Evolutionary conservation across 2,113 vertebrate species (phyloP).

Genomic region (Panthera uncia): DNA sequence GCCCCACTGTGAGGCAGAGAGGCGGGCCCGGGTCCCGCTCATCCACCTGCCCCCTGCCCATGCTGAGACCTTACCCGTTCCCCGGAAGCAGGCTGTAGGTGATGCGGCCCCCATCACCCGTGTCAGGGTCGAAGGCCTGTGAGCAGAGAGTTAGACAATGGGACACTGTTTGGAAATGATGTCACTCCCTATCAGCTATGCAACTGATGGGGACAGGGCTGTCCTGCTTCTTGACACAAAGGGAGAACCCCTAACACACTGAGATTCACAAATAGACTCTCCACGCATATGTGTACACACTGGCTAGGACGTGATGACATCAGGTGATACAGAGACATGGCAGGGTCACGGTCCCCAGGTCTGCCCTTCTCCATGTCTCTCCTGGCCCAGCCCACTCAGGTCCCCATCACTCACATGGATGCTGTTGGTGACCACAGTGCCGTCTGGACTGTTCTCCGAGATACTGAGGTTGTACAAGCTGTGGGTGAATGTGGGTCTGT

Average conservation of each 20-base stretch:
- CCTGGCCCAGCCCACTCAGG: background rate
- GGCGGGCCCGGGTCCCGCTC: background rate
- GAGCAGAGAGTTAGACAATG: background rate
- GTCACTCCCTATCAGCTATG: accelerated
- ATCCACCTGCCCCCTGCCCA: accelerated
- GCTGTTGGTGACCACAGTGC: slow-evolving; percentile 68
- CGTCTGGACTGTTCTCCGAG: slow-evolving; percentile 84
- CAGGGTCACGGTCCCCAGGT: background rate
- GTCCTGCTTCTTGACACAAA: background rate
- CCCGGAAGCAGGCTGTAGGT: slow-evolving; percentile 90
- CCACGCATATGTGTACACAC: accelerated
- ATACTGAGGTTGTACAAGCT: slow-evolving; percentile 83
- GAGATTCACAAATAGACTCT: background rate
- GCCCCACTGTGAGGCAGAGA: background rate
- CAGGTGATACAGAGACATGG: background rate
- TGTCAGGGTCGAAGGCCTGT: slow-evolving; percentile 92
- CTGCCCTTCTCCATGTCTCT: background rate
- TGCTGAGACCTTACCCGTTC: slow-evolving; percentile 85
- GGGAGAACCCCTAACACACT: background rate
- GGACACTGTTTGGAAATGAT: background rate
- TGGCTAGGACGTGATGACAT: background rate
- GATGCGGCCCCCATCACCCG: slow-evolving; percentile 84
- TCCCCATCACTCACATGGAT: slow-evolving; percentile 85
- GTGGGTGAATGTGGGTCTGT: slow-evolving; percentile 87
- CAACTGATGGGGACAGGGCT: background rate